Base-by-base conservation (phyloP, 2,888 invertebrate genomes). In the Nomada fabriciana region DNA sequence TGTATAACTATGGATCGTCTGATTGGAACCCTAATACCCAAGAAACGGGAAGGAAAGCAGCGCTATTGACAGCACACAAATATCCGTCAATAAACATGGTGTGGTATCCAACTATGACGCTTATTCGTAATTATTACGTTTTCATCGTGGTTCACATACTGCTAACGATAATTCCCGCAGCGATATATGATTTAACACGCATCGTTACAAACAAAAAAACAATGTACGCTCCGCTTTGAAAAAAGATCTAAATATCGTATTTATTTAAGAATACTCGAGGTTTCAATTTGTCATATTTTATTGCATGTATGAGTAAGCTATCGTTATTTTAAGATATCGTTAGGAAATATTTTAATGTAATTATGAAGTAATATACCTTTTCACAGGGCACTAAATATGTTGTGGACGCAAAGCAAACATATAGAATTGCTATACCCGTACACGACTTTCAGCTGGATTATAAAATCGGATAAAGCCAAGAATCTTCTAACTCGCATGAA, bases 21-120 rank as follows among this genome's bases (percentile, higher is more conserved):
- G 94, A 95, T 2, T 95, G 97, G 84, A 98, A 98, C 91, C 86
- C 87, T 15, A 29, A 73, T 89, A 2, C 83, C 68, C 2, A 36
- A 84, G 9, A 59, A n/a, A 0, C 4, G 25, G 2, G 2, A 11
- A 4, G 1, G 20, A 0, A 3, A 1, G 0, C 1, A 0, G 0
- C n/a, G 0, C 29, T 18, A 15, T 0, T 1, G 75, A 50, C 5
- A 9, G 7, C 2, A 42, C 69, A 10, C 11, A 23, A 47, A 68
- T 9, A 77, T 23, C 90, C 90, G 42, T 71, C 86, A 5, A 9
- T 70, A 0, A 82, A 89, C 55, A 76, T 74, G 18, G 11, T 29
- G 29, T 29, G 29, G 29, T 29, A 29, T 29, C 29, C 29, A 7
- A 29, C 29, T 29, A 0, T 7, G 29, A 29, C 29, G 29, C 7